Conservation (phyloP, 2,113 vertebrate genomes). For the Nycticryphes semicollaris region DNA sequence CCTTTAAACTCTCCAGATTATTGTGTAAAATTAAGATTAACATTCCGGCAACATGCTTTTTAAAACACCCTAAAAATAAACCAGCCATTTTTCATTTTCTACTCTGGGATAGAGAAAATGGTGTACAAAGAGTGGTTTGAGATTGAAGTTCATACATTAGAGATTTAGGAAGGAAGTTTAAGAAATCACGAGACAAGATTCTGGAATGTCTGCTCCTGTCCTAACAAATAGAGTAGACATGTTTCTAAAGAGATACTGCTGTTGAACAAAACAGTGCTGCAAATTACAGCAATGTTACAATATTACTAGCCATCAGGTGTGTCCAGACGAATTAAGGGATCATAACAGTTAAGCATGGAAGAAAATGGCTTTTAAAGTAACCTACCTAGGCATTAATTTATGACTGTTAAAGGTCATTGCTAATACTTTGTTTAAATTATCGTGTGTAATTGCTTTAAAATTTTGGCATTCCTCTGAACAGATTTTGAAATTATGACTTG, state of each 20-base stretch:
- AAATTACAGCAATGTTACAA: neutral
- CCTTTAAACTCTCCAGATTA: neutral
- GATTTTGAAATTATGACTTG: neutral
- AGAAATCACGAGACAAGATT: neutral
- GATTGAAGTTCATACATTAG: neutral
- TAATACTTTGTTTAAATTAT: neutral
- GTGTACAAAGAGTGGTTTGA: neutral
- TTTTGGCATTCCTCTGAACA: neutral
- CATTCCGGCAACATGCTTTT: neutral
- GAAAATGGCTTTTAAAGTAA: neutral
- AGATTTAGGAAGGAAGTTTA: neutral
- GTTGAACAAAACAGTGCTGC: neutral
- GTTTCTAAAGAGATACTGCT: neutral
- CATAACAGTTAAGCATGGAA: neutral
- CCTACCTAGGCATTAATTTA: neutral
- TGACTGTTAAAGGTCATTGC: neutral
- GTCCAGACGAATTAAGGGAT: neutral
- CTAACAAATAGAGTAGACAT: neutral
- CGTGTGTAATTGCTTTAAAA: neutral
- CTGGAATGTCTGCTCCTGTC: neutral
- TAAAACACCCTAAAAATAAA: neutral
- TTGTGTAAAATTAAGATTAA: neutral
- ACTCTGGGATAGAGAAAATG: neutral
- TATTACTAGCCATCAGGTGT: neutral
- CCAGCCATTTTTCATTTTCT: neutral